Evolutionary conservation across 2,888 invertebrate genomes (phyloP).

Genomic region (Heteromurus nitidus): DNA sequence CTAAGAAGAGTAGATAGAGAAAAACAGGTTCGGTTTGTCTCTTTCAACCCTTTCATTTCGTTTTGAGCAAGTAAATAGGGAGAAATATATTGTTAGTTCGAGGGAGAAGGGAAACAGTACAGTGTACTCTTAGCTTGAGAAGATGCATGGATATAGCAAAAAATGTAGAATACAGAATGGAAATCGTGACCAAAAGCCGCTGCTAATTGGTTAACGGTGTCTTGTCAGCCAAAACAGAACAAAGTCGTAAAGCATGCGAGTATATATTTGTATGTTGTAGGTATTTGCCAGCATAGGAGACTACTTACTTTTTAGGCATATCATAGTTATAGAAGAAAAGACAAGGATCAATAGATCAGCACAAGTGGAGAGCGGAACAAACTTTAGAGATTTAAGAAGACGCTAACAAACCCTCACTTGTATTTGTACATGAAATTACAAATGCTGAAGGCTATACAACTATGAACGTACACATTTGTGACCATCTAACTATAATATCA

Average conservation of each 20-base stretch:
- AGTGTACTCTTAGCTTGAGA: not conserved
- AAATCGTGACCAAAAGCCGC: constrained; percentile 63
- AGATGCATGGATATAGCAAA: constrained; percentile 56
- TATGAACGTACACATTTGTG: not conserved
- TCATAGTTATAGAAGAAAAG: not conserved
- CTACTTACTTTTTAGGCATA: no score
- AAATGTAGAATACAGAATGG: constrained; percentile 49
- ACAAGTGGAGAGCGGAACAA: not conserved
- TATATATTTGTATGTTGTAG: not conserved
- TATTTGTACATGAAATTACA: no score
- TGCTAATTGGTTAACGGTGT: constrained; percentile 65
- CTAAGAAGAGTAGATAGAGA: not conserved
- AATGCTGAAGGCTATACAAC: not conserved
- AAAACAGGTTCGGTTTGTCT: constrained; percentile 25
- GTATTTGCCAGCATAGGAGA: not conserved
- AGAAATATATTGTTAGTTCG: not conserved
- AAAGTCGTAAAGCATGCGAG: constrained; percentile 39
- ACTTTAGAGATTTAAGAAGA: not conserved
- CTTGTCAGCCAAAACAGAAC: constrained; percentile 43
- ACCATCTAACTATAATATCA: not conserved
- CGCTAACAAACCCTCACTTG: not conserved
- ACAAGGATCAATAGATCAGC: constrained; percentile 40
- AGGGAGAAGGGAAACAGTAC: not conserved
- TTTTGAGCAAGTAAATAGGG: not conserved
- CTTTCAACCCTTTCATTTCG: constrained; percentile 25